phyloP scores from a whole-genome alignment of 2,888 invertebrate genomes.

The Homarus gammarus region DNA sequence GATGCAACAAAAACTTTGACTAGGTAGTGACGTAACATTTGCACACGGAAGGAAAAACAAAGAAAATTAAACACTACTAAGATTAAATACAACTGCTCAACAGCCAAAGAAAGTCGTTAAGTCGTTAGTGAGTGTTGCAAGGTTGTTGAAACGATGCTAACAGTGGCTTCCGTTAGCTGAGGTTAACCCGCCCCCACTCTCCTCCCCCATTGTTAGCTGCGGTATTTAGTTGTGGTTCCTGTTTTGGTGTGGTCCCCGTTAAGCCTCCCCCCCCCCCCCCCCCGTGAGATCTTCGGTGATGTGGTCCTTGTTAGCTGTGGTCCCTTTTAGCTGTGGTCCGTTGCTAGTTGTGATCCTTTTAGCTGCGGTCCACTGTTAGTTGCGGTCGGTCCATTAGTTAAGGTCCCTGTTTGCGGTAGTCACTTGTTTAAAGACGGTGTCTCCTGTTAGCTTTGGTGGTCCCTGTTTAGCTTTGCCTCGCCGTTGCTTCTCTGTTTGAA shows the following conservation, averaged over 20 bases:
- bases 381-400: background rate
- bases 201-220: too few relatives aligned
- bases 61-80: background rate
- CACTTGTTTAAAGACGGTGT: too few relatives aligned
- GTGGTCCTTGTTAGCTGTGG: background rate
- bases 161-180: background rate
- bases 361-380: background rate
- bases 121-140: background rate
- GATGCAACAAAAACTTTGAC: too few relatives aligned
- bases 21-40: too few relatives aligned
- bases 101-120: background rate
- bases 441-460: background rate
- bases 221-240: too few relatives aligned
- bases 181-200: too few relatives aligned
- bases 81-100: background rate
- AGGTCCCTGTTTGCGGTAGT: too few relatives aligned
- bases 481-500: background rate
- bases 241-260: too few relatives aligned
- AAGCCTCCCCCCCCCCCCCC: too few relatives aligned
- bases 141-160: background rate
- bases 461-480: background rate
- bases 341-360: background rate
- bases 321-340: background rate
- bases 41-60: too few relatives aligned
- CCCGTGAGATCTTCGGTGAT: too few relatives aligned